A percentile compares a stretch with the other conserved stretches of the same genome.
These are phyloP conservation scores for Lepus townsendii DNA, from an alignment of 2,797 vertebrate species.

Conservation along the genomic window DNA sequence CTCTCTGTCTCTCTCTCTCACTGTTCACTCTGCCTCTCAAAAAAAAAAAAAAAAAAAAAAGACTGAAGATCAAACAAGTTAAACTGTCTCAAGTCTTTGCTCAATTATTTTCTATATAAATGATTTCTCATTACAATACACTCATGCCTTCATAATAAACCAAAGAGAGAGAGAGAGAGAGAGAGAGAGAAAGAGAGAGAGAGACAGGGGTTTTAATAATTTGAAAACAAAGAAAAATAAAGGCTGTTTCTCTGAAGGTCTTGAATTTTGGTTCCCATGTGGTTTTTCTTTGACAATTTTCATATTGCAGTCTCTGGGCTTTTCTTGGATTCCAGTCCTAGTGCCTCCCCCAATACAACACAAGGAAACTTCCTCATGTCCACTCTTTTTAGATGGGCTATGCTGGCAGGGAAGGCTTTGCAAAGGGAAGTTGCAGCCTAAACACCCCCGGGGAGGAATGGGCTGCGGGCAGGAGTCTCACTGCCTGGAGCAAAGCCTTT, in stretches of 20 bases:
- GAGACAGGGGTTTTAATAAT: background rate
- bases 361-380: background rate
- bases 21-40: too few relatives aligned
- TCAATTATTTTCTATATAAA: conserved; percentile 6
- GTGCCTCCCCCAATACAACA: background rate
- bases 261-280: conserved; percentile 1
- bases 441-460: background rate
- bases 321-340: too few relatives aligned
- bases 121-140: conserved; percentile 28
- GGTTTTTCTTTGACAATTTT: background rate
- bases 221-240: conserved; percentile 24
- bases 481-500: background rate
- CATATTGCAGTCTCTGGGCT: background rate
- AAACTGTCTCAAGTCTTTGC: background rate
- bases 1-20: too few relatives aligned
- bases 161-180: background rate
- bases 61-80: background rate
- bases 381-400: background rate
- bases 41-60: too few relatives aligned
- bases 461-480: background rate
- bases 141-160: background rate
- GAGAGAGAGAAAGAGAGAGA: background rate
- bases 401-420: background rate
- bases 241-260: background rate
- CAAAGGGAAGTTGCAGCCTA: background rate